Percentiles rank a stretch among this genome's conserved stretches.
Evolutionary conservation across 2,113 vertebrate genomes (phyloP).

Genomic region (Salvator merianae): DNA sequence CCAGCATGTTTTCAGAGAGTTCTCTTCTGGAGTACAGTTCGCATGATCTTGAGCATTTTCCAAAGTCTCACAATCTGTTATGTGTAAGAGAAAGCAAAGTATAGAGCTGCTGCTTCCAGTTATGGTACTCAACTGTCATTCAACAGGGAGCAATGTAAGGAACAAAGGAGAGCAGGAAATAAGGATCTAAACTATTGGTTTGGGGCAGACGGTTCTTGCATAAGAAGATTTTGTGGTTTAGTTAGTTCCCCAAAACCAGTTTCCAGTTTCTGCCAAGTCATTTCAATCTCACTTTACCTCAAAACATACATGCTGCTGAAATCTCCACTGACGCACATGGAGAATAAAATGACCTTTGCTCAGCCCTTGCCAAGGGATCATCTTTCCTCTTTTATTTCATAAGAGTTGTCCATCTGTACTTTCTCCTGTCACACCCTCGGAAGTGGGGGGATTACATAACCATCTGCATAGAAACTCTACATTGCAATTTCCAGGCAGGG

Average conservation of each 20-base stretch:
- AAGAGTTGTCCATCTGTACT: conserved; percentile 55
- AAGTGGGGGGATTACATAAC: conserved; percentile 53
- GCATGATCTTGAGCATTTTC: too few relatives aligned
- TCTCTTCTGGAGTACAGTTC: too few relatives aligned
- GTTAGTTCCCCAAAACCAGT: conserved; percentile 33
- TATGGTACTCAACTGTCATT: conserved; percentile 9
- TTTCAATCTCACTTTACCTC: conserved; percentile 36
- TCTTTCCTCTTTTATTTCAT: conserved; percentile 65
- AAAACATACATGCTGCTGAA: conserved; percentile 18
- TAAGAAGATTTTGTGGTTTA: conserved; percentile 36
- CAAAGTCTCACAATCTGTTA: too few relatives aligned
- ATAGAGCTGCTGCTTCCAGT: conserved; percentile 33
- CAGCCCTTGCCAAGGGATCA: conserved; percentile 39
- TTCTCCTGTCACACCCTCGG: conserved; percentile 38
- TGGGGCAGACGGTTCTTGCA: conserved; percentile 41
- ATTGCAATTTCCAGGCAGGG: conserved; percentile 1
- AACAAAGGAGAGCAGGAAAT: conserved; percentile 16
- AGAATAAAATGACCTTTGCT: conserved; percentile 51
- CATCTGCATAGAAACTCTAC: conserved; percentile 31
- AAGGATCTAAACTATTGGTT: conserved; percentile 27
- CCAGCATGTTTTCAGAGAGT: too few relatives aligned
- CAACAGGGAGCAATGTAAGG: conserved; percentile 9
- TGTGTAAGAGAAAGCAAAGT: conserved; percentile 36
- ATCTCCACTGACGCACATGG: conserved; percentile 38
- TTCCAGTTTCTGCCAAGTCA: conserved; percentile 38